phyloP scores from a whole-genome alignment of 2,797 vertebrate genomes.

The Coluber constrictor region DNA sequence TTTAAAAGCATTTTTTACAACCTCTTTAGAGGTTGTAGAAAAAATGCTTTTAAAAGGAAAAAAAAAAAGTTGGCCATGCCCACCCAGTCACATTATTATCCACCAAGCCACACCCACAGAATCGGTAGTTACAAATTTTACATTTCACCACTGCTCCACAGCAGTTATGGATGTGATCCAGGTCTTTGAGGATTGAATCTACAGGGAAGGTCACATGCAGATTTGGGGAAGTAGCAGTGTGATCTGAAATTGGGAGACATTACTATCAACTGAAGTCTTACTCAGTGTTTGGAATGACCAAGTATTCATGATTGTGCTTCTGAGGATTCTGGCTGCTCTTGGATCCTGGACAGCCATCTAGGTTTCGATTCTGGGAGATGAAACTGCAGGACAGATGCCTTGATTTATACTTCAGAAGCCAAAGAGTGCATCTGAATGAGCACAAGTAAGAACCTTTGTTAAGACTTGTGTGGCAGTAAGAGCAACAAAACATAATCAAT shows the following conservation, averaged over 20 bases:
- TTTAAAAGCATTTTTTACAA: too few species aligned
- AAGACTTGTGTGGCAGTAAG: not conserved
- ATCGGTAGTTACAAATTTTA: too few species aligned
- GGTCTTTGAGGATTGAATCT: not conserved
- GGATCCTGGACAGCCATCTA: not conserved
- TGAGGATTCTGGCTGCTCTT: not conserved
- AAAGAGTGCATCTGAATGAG: not conserved
- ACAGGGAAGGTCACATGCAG: not conserved
- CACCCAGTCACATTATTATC: too few species aligned
- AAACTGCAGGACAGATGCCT: not conserved
- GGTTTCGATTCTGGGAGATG: not conserved
- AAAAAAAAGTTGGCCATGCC: too few species aligned
- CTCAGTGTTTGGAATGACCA: not conserved
- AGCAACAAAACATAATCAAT: not conserved
- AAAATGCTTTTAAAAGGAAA: too few species aligned
- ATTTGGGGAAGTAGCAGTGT: not conserved
- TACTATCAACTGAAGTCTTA: not conserved
- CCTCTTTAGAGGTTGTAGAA: too few species aligned
- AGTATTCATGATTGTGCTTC: not conserved
- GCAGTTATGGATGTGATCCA: not conserved
- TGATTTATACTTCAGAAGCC: not conserved
- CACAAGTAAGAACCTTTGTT: not conserved
- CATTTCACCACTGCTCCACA: not conserved
- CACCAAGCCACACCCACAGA: too few species aligned
- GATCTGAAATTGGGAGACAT: not conserved